Conservation (phyloP, 1,140 invertebrate genomes). For the Mesaphorura yosii region DNA sequence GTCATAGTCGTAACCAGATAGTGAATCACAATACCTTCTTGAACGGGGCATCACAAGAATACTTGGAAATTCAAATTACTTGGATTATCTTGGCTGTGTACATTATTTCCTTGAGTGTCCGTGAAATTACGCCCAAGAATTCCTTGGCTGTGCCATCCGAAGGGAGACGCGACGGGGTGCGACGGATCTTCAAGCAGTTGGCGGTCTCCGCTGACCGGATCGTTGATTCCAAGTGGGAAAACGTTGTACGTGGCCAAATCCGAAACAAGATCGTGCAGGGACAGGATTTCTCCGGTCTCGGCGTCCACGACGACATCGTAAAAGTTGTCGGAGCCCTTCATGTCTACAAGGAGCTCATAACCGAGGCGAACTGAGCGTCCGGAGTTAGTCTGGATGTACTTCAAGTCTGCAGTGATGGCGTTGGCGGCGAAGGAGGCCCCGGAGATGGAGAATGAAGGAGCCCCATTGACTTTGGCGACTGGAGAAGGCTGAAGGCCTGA, state of each 20-base stretch:
- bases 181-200: neutral
- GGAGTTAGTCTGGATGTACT: conserved; percentile 5
- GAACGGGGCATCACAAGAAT: neutral
- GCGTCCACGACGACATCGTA: conserved; percentile 3
- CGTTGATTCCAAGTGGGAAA: conserved; percentile 6
- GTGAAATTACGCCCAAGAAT: neutral
- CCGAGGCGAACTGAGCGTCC: neutral
- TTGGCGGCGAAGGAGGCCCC: neutral
- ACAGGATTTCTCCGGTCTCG: neutral
- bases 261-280: neutral
- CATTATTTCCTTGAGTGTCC: conserved; percentile 1
- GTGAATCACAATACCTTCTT: neutral
- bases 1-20: neutral
- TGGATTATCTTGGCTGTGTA: conserved; percentile 3
- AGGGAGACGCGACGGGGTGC: neutral
- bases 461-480: too few relatives aligned
- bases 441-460: neutral
- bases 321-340: too few relatives aligned
- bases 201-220: neutral
- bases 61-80: neutral
- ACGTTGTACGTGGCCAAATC: conserved; percentile 8
- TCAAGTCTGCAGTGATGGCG: neutral
- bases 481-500: too few relatives aligned
- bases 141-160: conserved; percentile 2
- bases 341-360: too few relatives aligned